phyloP scores from a whole-genome alignment of 2,113 vertebrate species.

The Nymphicus hollandicus region DNA sequence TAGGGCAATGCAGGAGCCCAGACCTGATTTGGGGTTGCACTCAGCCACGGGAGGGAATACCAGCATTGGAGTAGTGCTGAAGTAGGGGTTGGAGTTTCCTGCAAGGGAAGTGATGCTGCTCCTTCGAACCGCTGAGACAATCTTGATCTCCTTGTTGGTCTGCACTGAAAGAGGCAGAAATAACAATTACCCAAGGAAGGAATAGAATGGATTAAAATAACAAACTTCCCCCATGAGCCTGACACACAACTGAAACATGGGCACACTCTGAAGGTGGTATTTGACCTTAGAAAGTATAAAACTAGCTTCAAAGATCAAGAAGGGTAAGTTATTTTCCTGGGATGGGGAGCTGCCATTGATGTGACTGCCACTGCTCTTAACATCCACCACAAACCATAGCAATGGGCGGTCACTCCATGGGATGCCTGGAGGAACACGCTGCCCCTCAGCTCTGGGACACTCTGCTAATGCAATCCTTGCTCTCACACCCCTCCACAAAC shows the following conservation, averaged over 20 bases:
- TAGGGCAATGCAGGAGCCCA: background rate
- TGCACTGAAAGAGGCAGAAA: conserved; percentile 61
- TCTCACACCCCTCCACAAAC: background rate
- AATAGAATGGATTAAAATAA: background rate
- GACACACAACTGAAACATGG: background rate
- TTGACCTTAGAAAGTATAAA: background rate
- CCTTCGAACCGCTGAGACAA: conserved; percentile 60
- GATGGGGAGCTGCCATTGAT: background rate
- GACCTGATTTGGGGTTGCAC: conserved; percentile 87
- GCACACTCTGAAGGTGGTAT: background rate
- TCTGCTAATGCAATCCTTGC: accelerated
- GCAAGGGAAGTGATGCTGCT: conserved; percentile 74
- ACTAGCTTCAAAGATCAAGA: background rate
- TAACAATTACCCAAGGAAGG: background rate
- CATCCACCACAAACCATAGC: background rate
- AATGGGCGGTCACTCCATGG: background rate
- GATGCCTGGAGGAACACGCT: background rate
- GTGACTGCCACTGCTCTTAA: background rate
- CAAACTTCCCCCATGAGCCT: background rate
- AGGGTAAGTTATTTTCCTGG: background rate
- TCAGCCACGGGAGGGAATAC: conserved; percentile 57
- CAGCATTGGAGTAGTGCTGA: conserved; percentile 25
- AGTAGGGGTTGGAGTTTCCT: conserved; percentile 68
- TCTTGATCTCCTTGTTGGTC: conserved; percentile 72
- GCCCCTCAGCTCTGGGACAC: background rate